Percentiles rank a stretch among this genome's conserved stretches.
Conservation (phyloP, 1,140 invertebrate genomes). For the Lucilia cuprina region DNA sequence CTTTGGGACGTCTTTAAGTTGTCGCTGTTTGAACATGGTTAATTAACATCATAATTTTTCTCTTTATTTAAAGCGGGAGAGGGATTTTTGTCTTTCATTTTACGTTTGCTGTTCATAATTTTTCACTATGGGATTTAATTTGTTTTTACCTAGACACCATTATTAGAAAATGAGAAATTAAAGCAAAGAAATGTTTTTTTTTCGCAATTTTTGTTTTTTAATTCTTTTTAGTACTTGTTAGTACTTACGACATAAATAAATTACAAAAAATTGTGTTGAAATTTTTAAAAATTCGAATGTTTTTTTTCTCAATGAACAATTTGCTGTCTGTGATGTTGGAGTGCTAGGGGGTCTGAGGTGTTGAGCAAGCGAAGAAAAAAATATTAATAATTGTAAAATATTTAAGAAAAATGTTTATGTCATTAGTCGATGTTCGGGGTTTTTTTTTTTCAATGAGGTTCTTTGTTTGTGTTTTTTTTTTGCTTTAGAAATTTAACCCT, state of each 20-base stretch:
- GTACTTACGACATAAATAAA: neutral
- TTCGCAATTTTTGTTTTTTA: no score
- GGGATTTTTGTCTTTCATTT: no score
- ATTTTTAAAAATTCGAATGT: neutral
- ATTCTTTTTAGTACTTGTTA: neutral
- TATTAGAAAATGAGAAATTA: neutral
- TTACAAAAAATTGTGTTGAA: neutral
- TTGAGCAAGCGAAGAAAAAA: neutral
- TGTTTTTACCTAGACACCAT: neutral
- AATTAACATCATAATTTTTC: neutral
- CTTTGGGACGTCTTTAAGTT: neutral
- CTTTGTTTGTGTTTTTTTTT: no score
- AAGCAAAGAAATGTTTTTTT: no score
- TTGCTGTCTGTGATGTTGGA: no score
- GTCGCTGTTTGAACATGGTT: conserved; percentile 1
- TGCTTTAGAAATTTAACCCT: neutral
- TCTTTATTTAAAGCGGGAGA: neutral
- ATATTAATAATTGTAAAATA: neutral
- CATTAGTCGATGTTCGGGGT: neutral
- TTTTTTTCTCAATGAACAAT: no score
- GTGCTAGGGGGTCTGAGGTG: neutral
- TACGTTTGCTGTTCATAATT: neutral
- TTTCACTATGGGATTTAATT: neutral
- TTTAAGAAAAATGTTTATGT: neutral
- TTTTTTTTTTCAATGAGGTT: no score